A percentile compares a stretch with the other conserved stretches of the same genome.
These are phyloP conservation scores for Drosophila nigricruria DNA, from an alignment of 2,888 invertebrate genomes.

Conservation along the genomic window DNA sequence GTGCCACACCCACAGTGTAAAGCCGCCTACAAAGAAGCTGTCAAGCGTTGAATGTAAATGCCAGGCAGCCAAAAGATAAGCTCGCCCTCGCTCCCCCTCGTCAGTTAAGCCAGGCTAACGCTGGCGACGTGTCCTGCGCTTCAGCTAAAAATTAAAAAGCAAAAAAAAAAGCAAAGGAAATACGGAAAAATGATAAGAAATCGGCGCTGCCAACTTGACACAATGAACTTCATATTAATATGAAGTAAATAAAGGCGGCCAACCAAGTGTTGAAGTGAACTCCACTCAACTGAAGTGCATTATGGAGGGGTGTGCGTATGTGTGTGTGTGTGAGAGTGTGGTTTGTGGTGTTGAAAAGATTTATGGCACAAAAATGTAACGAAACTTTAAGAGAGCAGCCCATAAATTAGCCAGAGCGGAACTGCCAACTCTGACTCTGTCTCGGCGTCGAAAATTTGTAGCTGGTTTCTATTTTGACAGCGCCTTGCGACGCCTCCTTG, in stretches of 20 bases:
- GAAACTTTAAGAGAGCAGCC: slow-evolving; percentile 69
- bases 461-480: slow-evolving; percentile 54
- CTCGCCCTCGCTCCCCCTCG: slow-evolving; percentile 1
- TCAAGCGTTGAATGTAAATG: slow-evolving; percentile 79
- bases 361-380: slow-evolving; percentile 73
- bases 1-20: slow-evolving; percentile 25
- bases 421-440: slow-evolving; percentile 30
- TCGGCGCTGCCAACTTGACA: slow-evolving; percentile 78
- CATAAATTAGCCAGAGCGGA: slow-evolving; percentile 71
- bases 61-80: slow-evolving; percentile 77
- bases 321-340: slow-evolving; percentile 14
- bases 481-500: slow-evolving; percentile 22
- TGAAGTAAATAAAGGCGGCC: slow-evolving; percentile 74
- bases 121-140: slow-evolving; percentile 40
- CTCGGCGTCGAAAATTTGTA: slow-evolving; percentile 44
- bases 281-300: slow-evolving; percentile 62
- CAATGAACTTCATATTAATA: slow-evolving; percentile 81
- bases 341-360: slow-evolving; percentile 70
- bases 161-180: slow-evolving; percentile 19
- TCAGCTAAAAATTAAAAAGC: slow-evolving; percentile 54
- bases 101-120: slow-evolving; percentile 45
- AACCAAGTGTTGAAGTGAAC: slow-evolving; percentile 51
- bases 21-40: slow-evolving; percentile 64
- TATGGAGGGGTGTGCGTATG: slow-evolving; percentile 27
- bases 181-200: slow-evolving; percentile 70